Percentiles rank a stretch among this genome's conserved stretches.
phyloP scores from a whole-genome alignment of 1,140 invertebrate genomes.

The Mesaphorura yosii region DNA sequence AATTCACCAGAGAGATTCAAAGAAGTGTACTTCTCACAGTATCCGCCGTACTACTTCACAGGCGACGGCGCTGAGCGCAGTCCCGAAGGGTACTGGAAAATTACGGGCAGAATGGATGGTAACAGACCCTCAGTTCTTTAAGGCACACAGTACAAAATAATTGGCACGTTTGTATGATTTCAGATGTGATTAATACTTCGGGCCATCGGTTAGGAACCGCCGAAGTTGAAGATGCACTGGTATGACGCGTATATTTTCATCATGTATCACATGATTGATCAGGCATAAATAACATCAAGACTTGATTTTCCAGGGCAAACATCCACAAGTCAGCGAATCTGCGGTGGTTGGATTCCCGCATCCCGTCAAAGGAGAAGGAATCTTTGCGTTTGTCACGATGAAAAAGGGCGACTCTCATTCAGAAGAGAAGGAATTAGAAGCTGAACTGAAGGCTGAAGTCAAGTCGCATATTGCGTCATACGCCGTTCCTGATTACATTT shows the following conservation, averaged over 20 bases:
- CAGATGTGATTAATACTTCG: conserved; percentile 96
- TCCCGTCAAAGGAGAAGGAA: conserved; percentile 84
- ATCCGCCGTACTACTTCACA: conserved; percentile 88
- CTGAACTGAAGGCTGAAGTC: conserved; percentile 65
- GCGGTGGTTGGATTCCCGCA: conserved; percentile 91
- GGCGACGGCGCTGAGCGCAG: conserved; percentile 92
- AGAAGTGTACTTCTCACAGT: conserved; percentile 88
- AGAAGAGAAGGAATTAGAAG: conserved; percentile 54
- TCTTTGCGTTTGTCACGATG: conserved; percentile 91
- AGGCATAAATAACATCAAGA: too few species aligned
- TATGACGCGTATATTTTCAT: conserved; percentile 30
- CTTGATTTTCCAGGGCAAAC: too few species aligned
- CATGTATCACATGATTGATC: too few species aligned
- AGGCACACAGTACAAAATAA: too few species aligned
- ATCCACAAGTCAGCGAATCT: conserved; percentile 68
- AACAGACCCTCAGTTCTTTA: too few species aligned
- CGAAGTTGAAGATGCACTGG: conserved; percentile 43
- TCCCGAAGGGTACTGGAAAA: conserved; percentile 88
- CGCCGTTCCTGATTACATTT: too few species aligned
- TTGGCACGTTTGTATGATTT: too few species aligned
- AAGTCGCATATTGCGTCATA: too few species aligned
- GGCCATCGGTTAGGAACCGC: conserved; percentile 95
- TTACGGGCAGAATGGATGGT: conserved; percentile 93
- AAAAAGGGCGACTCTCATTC: conserved; percentile 66
- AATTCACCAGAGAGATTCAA: conserved; percentile 87